Percentiles rank a stretch among this genome's conserved stretches.
These are phyloP conservation scores for Trichogramma pretiosum DNA, from an alignment of 1,140 invertebrate species.

Conservation along the genomic window DNA sequence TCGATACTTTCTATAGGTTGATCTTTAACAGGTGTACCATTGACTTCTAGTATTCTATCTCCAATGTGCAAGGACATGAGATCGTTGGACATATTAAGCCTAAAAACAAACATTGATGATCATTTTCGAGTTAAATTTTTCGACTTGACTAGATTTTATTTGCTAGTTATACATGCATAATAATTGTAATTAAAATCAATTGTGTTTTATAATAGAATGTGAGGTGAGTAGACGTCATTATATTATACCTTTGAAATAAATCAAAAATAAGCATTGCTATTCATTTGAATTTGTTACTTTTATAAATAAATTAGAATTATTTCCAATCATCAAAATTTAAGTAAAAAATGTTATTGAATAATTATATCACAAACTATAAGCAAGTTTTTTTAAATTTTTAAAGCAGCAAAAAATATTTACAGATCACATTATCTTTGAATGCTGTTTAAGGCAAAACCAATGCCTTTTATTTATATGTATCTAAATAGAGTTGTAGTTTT, in stretches of 20 bases:
- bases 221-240: too few species aligned
- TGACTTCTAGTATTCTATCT: constrained; percentile 84
- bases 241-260: too few species aligned
- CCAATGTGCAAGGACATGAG: constrained; percentile 80
- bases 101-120: constrained; percentile 36
- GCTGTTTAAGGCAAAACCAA: constrained; percentile 13
- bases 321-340: too few species aligned
- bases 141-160: not conserved
- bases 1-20: constrained; percentile 69
- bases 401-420: constrained; percentile 8
- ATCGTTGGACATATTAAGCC: constrained; percentile 71
- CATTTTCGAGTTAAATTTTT: constrained; percentile 1
- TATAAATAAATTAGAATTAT: too few species aligned
- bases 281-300: too few species aligned
- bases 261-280: too few species aligned
- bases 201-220: not conserved
- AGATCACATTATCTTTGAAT: constrained; percentile 6
- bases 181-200: constrained; percentile 3
- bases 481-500: constrained; percentile 10
- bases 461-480: constrained; percentile 2
- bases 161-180: constrained; percentile 8
- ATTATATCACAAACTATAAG: too few species aligned
- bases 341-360: too few species aligned
- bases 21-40: constrained; percentile 77
- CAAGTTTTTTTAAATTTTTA: too few species aligned